Base-by-base conservation (phyloP, 1,140 invertebrate genomes). In the Spodoptera frugiperda region DNA sequence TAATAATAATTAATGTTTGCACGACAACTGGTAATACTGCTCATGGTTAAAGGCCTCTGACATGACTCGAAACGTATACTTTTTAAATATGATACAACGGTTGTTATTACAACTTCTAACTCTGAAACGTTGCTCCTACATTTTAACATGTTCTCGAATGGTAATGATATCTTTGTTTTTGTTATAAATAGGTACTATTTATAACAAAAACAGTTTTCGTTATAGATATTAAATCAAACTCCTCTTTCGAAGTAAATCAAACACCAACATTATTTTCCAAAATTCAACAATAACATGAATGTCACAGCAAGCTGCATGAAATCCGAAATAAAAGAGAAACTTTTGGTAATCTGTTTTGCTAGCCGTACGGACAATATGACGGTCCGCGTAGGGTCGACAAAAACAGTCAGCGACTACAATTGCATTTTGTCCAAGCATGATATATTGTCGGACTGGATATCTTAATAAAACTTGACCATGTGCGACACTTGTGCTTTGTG, bases 371-470 rank as follows among this genome's bases (percentile, higher is more conserved):
- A 67, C 63, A 67, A 67, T 46, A 67, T 67, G 63, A 49, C 63
- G 61, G 61, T 46, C 61, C 30, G 57, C 11, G 63, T 67, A 49
- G 44, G 53, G 68, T 55, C 51, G 48, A 44, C 72, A 61, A 74
- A 72, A 74, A 61, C 72, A 49, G 44, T 44, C 70, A 9, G 19
- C 54, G 70, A 46, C 39, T 11, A 67, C 63, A 76, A 76, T 39
- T 76, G 73, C 73, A 54, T 76, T 76, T 55, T 67, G 59, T 67
- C 61, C 59, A 65, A 65, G 55, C 19, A 76, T 76, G 73, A 76
- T 76, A 67, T 76, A 76, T 67, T 14, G 15, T 46, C 15, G 9
- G 17, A 54, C 17, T 65, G 61, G 73, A 76, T 67, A 65, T 63
- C 73, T 76, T 76, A 63, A 76, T 76, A 76, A 65, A 65, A 65